Evolutionary conservation across 2,888 invertebrate species (phyloP), one percentile per base, ranked within the genome.

Genomic region (Lottia scabra): DNA sequence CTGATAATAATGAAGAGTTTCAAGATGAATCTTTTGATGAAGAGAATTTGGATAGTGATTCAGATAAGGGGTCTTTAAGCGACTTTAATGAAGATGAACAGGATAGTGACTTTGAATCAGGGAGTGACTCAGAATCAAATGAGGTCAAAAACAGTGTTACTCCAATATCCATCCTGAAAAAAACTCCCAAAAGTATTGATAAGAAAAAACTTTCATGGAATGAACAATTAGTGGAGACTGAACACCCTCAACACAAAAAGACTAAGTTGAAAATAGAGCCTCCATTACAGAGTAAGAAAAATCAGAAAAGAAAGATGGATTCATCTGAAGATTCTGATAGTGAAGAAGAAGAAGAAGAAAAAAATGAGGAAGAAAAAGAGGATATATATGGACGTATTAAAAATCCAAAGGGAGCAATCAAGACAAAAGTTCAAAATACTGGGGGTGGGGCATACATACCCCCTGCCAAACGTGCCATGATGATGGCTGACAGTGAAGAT

Each of bases 321-420:
- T 19, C 8, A 46, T 67, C 23, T 44, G 15, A 12, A 46, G 13
- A 23, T 15, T 12, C 12, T 46, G 67, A 67, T 5, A n/a, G n/a
- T 44, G 63, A 68, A 23, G 68, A 62, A 16, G 75, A 19, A 15
- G 63, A 56, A 15, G 45, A 73, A n/a, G 74, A 67, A 43, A 71
- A 63, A 2, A 69, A 91, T 79, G 91, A 92, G 65, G 91, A 92
- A 70, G 92, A 92, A 0, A 77, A 76, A 56, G 85, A 98, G 91
- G 98, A 98, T 91, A 98, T 98, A 87, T 98, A 98, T 90, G 98
- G 98, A 0, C 92, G 97, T 74, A 92, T 94, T 80, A 92, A 96
- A 80, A 94, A 95, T 86, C 93, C 93, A 83, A 92, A 94, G 80
- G 98, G 98, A 2, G 93, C 94, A 87, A 88, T 97, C 78, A 90